Conservation (phyloP, 2,797 vertebrate species). For the Urocyon cinereoargenteus region DNA sequence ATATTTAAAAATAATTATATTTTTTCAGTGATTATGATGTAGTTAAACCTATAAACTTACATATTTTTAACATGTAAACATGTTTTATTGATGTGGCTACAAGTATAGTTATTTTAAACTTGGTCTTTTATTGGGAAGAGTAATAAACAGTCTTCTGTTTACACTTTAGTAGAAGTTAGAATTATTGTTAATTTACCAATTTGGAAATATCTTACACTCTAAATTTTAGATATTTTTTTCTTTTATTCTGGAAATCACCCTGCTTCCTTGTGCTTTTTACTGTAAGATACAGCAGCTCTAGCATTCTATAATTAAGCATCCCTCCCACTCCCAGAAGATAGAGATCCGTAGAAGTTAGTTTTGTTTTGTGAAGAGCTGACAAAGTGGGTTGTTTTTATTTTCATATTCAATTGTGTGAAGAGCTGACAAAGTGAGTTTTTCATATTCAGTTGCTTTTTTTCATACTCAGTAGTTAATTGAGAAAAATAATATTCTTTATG, state of each 20-base stretch:
- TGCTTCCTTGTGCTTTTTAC: neutral
- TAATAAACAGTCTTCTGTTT: constrained; percentile 29
- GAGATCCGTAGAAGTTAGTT: neutral
- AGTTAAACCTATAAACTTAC: constrained; percentile 2
- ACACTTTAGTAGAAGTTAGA: constrained; percentile 34
- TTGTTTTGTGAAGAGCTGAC: constrained; percentile 48
- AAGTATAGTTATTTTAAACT: constrained; percentile 40
- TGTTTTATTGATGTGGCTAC: neutral
- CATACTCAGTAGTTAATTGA: neutral
- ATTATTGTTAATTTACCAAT: constrained; percentile 9
- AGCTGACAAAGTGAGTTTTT: neutral
- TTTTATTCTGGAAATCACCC: neutral
- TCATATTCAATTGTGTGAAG: constrained; percentile 2
- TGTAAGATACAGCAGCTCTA: neutral
- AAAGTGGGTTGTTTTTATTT: constrained; percentile 53
- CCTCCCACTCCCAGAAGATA: neutral
- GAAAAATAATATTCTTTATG: neutral
- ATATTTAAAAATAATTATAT: constrained; percentile 20
- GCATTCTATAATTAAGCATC: neutral
- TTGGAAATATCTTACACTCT: neutral
- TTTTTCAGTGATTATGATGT: constrained; percentile 26
- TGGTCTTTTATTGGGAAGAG: constrained; percentile 10
- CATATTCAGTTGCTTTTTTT: neutral
- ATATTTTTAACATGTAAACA: constrained; percentile 1
- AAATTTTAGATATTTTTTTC: constrained; percentile 20